Conservation (phyloP, 2,888 invertebrate species). For the Leucoma salicis region DNA sequence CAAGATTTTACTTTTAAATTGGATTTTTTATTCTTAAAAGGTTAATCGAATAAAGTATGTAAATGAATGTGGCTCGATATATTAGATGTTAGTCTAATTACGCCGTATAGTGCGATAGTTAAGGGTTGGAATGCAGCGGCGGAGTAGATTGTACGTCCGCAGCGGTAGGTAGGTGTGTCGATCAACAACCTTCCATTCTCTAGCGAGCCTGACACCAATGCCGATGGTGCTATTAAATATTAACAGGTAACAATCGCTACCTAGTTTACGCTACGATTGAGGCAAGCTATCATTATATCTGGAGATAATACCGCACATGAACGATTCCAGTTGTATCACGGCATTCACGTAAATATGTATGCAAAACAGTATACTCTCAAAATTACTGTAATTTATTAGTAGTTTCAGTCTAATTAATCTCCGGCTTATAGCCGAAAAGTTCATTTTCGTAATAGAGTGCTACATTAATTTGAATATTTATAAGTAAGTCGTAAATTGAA, state of each 20-base stretch:
- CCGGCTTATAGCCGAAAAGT: too few species aligned
- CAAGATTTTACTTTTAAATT: conserved; percentile 32
- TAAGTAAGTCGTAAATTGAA: conserved; percentile 53
- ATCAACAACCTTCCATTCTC: conserved; percentile 75
- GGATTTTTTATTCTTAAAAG: conserved; percentile 36
- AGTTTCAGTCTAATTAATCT: too few species aligned
- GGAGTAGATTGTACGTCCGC: conserved; percentile 60
- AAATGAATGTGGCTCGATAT: conserved; percentile 39
- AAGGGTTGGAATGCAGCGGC: conserved; percentile 59
- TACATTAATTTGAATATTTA: too few species aligned
- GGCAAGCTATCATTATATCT: conserved; percentile 28
- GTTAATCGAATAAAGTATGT: conserved; percentile 41
- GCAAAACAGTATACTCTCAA: neutral
- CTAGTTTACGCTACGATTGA: conserved; percentile 35
- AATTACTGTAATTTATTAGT: neutral
- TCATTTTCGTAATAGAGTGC: too few species aligned
- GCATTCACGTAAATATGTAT: conserved; percentile 1
- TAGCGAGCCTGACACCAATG: conserved; percentile 61
- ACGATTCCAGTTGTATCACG: conserved; percentile 18
- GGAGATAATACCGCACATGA: conserved; percentile 17
- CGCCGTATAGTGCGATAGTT: conserved; percentile 27
- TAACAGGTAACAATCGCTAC: conserved; percentile 50
- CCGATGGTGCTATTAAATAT: conserved; percentile 67
- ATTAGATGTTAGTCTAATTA: conserved; percentile 48
- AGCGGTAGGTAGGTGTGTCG: conserved; percentile 59